These are phyloP conservation scores for Andrena hattorfiana DNA, from an alignment of 2,888 invertebrate species.

Conservation along the genomic window DNA sequence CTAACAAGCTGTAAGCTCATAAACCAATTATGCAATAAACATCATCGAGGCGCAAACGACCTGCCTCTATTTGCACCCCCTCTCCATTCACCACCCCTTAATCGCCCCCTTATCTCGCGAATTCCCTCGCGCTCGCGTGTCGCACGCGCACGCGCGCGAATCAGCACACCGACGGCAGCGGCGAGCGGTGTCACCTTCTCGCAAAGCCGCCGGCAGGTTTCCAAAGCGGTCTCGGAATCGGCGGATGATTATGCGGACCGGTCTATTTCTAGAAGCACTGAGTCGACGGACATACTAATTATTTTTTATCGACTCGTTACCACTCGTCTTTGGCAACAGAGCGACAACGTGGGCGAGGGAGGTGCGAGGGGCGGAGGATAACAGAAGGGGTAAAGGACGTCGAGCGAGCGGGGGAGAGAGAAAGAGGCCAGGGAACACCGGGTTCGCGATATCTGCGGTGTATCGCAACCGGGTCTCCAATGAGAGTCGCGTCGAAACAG, in stretches of 20 bases:
- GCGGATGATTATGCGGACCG: conserved; percentile 79
- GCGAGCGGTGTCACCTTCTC: conserved; percentile 43
- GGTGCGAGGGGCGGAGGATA: conserved; percentile 36
- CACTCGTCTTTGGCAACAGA: conserved; percentile 69
- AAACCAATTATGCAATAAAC: conserved; percentile 17
- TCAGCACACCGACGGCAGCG: conserved; percentile 17
- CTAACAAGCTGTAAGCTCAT: no score
- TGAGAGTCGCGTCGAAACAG: background rate
- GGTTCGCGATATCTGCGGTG: conserved; percentile 34
- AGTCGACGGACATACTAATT: conserved; percentile 80
- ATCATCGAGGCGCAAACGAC: conserved; percentile 21
- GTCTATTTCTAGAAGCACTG: conserved; percentile 82
- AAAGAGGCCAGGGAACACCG: conserved; percentile 27
- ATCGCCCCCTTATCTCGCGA: conserved; percentile 7
- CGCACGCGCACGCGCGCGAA: conserved; percentile 7
- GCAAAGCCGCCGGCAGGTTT: conserved; percentile 77
- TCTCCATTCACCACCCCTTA: background rate
- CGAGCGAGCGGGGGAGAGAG: conserved; percentile 16
- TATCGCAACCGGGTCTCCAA: conserved; percentile 39
- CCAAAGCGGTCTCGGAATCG: conserved; percentile 81
- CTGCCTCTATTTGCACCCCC: background rate
- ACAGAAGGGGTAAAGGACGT: conserved; percentile 38
- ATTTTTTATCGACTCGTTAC: conserved; percentile 78
- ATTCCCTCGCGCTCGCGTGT: conserved; percentile 13
- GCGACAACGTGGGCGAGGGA: conserved; percentile 21